These are phyloP conservation scores for Myotis brandtii DNA, from an alignment of 2,113 vertebrate species.

Conservation along the genomic window DNA sequence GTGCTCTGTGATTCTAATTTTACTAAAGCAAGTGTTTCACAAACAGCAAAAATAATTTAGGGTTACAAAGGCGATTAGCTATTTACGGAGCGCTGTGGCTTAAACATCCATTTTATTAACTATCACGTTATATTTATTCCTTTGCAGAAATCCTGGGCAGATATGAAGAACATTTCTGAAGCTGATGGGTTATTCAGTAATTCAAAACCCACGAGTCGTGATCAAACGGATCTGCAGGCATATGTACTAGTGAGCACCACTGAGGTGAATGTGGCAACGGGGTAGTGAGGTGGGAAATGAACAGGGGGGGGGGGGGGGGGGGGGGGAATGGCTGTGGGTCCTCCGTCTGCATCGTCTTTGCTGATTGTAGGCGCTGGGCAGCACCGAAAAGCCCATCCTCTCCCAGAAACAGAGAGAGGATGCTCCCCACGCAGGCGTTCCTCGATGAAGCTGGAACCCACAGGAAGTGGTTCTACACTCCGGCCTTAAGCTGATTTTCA, in stretches of 20 bases:
- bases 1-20: not conserved
- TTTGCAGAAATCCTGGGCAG: conserved; percentile 52
- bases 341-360: conserved; percentile 36
- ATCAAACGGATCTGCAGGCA: conserved; percentile 60
- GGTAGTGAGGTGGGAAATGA: conserved; percentile 68
- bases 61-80: not conserved
- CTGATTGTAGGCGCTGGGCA: conserved; percentile 36
- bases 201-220: conserved; percentile 68
- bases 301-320: not conserved
- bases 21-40: not conserved
- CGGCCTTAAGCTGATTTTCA: conserved; percentile 72
- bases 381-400: conserved; percentile 43
- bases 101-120: conserved; percentile 53
- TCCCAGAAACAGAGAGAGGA: conserved; percentile 50
- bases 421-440: conserved; percentile 49
- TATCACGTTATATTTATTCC: conserved; percentile 32
- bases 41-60: conserved; percentile 40
- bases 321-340: conserved; percentile 15
- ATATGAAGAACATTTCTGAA: conserved; percentile 62
- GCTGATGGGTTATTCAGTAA: conserved; percentile 63
- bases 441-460: conserved; percentile 65
- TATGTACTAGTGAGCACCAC: not conserved
- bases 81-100: not conserved
- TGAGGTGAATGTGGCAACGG: conserved; percentile 60
- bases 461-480: conserved; percentile 59